A percentile compares a stretch with the other conserved stretches of the same genome.
These are phyloP conservation scores for Diorhabda elongata DNA, from an alignment of 1,140 invertebrate species.

Conservation along the genomic window DNA sequence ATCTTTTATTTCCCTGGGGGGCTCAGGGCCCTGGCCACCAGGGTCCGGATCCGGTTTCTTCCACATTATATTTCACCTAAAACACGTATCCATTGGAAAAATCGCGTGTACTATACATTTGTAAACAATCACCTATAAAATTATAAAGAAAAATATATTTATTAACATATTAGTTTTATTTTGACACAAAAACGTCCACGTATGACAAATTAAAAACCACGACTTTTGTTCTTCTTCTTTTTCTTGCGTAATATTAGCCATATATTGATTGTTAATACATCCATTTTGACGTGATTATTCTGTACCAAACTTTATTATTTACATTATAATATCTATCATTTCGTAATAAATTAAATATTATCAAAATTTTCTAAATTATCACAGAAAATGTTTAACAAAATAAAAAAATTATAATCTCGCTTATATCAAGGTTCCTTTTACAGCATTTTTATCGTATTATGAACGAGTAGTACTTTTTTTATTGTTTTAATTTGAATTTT, in stretches of 20 bases:
- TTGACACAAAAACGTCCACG: constrained; percentile 19
- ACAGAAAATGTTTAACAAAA: no score
- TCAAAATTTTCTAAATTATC: no score
- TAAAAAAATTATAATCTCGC: no score
- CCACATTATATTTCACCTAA: constrained; percentile 35
- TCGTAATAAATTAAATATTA: no score
- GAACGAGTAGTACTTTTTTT: no score
- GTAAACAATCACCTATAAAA: not conserved
- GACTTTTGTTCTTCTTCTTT: not conserved
- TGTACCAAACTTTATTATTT: no score
- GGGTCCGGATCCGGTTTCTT: constrained; percentile 41
- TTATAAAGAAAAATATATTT: not conserved
- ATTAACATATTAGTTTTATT: constrained; percentile 7
- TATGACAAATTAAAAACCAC: constrained; percentile 14
- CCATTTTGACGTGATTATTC: no score
- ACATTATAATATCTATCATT: no score
- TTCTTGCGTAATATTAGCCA: not conserved
- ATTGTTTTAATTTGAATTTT: no score
- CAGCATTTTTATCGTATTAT: no score
- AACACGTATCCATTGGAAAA: not conserved
- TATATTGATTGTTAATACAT: not conserved
- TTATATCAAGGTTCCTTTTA: no score
- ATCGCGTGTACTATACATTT: not conserved
- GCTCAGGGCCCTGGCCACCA: constrained; percentile 13
- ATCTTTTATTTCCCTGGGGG: constrained; percentile 32